These are phyloP conservation scores for Serilophus lunatus DNA, from an alignment of 2,113 vertebrate genomes.

Conservation along the genomic window DNA sequence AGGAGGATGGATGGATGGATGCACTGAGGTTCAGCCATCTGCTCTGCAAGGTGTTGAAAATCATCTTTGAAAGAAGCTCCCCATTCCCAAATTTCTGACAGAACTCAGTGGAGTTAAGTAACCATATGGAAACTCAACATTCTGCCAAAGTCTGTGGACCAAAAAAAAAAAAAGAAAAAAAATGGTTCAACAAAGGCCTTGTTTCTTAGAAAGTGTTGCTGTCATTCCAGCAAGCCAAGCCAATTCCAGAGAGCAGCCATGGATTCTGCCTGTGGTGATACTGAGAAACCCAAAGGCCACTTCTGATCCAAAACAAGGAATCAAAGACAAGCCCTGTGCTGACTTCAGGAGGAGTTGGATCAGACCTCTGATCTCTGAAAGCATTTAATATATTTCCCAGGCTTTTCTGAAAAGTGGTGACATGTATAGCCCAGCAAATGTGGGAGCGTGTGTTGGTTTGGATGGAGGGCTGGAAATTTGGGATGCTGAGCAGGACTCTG, in stretches of 20 bases:
- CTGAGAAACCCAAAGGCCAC: not conserved
- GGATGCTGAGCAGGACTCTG: not conserved
- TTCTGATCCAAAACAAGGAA: not conserved
- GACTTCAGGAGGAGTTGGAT: not conserved
- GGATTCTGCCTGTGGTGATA: constrained; percentile 12
- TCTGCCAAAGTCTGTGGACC: not conserved
- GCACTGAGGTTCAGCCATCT: not conserved
- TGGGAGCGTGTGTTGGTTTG: not conserved
- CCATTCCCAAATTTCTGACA: not conserved
- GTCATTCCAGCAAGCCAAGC: not conserved
- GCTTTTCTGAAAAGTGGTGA: not conserved
- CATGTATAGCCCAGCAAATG: not conserved
- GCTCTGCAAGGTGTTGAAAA: not conserved
- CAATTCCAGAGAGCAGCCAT: not conserved
- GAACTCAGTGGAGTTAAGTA: not conserved
- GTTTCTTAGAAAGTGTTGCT: constrained; percentile 18
- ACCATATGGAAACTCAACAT: not conserved
- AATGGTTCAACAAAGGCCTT: not conserved
- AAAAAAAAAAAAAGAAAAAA: not conserved
- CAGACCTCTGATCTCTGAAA: not conserved
- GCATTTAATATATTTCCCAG: not conserved
- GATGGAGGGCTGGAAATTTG: not conserved
- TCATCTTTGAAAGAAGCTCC: not conserved
- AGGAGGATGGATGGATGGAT: not conserved
- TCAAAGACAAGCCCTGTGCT: not conserved